Evolutionary conservation across 37 sponge, comb jelly and placozoan genomes (phyloP), one percentile per base, ranked within the genome.

Genomic region (Haliclona indistincta): DNA sequence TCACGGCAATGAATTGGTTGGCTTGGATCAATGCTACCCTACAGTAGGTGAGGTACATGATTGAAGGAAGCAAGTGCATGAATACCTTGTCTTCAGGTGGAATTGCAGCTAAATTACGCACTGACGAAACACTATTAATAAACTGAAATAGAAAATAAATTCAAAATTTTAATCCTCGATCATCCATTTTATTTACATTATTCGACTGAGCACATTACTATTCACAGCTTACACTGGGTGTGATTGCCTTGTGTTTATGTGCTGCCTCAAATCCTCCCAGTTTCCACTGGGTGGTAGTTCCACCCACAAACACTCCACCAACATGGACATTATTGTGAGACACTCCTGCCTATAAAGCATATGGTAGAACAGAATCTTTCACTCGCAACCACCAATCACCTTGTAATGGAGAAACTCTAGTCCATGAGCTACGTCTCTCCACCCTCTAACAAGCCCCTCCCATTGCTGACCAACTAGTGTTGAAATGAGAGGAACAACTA

Each of bases 21-120:
- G n/a, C n/a, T n/a, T n/a, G n/a, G n/a, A n/a, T 7, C 2, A 29
- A 19, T 4, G 6, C 43, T 4, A 20, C 26, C 26, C 63, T 61
- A n/a, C 51, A 47, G 51, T 17, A 17, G 51, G 15, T 47, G 51
- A 47, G 51, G 13, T 47, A n/a, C n/a, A n/a, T n/a, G n/a, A n/a
- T n/a, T n/a, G n/a, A n/a, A n/a, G n/a, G n/a, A n/a, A n/a, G n/a
- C n/a, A n/a, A n/a, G n/a, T n/a, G n/a, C n/a, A n/a, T n/a, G n/a
- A n/a, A n/a, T 38, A 78, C 86, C 56, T 74, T 81, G 62, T 90
- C 90, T 55, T 90, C 90, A 40, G 90, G 90, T 17, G 90, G 90
- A 34, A 76, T 62, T 39, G 81, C 81, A 3, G 25, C 63, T 6
- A 39, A 34, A 32, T 68, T 43, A 6, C 80, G 64, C 54, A 84